A percentile compares a stretch with the other conserved stretches of the same genome.
These are phyloP conservation scores for Chrysomela aeneicollis DNA, from an alignment of 2,888 invertebrate species.

Conservation along the genomic window DNA sequence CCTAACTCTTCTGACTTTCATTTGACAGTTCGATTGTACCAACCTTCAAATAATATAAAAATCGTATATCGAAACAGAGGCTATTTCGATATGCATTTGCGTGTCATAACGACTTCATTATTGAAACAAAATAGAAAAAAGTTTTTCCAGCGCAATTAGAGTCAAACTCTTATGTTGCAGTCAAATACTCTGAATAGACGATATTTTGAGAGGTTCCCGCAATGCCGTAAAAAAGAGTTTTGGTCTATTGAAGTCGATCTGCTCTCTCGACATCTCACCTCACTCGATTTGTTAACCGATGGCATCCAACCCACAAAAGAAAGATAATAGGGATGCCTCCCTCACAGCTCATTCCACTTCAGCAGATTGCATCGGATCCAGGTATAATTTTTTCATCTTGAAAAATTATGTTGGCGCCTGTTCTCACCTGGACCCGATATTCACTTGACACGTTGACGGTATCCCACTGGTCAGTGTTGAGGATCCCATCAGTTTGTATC, in stretches of 20 bases:
- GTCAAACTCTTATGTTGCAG: too few relatives aligned
- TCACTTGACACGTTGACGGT: slow-evolving; percentile 36
- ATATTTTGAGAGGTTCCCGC: too few relatives aligned
- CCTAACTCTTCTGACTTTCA: too few relatives aligned
- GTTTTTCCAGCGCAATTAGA: too few relatives aligned
- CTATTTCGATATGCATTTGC: too few relatives aligned
- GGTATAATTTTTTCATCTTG: slow-evolving; percentile 31
- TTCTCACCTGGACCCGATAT: slow-evolving; percentile 38
- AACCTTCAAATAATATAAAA: too few relatives aligned
- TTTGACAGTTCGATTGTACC: too few relatives aligned
- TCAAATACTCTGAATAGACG: too few relatives aligned
- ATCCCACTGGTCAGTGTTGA: slow-evolving; percentile 31
- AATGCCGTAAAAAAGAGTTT: too few relatives aligned
- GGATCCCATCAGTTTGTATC: slow-evolving; percentile 36
- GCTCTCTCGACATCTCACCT: neutral
- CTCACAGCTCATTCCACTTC: neutral
- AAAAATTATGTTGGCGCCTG: slow-evolving; percentile 42
- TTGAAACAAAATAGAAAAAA: too few relatives aligned
- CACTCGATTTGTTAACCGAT: neutral
- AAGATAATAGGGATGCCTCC: neutral
- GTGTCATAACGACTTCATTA: too few relatives aligned
- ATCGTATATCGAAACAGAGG: too few relatives aligned
- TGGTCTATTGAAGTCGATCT: neutral
- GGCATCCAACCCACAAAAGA: neutral
- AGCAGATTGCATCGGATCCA: slow-evolving; percentile 25